Percentiles rank a stretch among this genome's conserved stretches.
Conservation (phyloP, 2,113 vertebrate genomes). For the Cervus canadensis region DNA sequence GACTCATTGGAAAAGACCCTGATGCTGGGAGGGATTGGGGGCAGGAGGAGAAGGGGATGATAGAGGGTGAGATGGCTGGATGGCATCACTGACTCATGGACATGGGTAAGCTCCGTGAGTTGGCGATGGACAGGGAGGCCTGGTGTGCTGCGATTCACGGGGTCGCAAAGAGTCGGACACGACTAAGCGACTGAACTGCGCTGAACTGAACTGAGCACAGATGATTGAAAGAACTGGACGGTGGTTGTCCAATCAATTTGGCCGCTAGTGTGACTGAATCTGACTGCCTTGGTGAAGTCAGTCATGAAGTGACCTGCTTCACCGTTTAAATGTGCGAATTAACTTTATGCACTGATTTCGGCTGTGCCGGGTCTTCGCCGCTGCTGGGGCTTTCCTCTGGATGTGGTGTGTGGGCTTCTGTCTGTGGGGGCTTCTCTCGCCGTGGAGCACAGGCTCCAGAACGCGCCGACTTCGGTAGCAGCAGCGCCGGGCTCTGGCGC, state of each 20-base stretch:
- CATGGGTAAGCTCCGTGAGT: too few relatives aligned
- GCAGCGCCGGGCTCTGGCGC: not conserved
- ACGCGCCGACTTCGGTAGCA: accelerated
- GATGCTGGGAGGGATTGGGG: too few relatives aligned
- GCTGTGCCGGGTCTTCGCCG: not conserved
- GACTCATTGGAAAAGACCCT: too few relatives aligned
- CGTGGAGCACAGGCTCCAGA: accelerated
- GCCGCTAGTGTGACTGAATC: not conserved
- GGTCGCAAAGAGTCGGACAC: too few relatives aligned
- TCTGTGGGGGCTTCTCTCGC: not conserved
- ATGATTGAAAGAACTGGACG: not conserved
- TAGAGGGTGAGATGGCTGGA: too few relatives aligned
- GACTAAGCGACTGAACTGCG: too few relatives aligned
- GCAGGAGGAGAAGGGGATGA: too few relatives aligned
- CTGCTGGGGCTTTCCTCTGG: not conserved
- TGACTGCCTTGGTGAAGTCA: not conserved
- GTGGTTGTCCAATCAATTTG: not conserved
- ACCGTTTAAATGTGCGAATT: not conserved
- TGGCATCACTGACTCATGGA: too few relatives aligned
- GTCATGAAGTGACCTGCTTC: not conserved
- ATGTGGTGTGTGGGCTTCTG: not conserved
- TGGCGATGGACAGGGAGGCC: too few relatives aligned
- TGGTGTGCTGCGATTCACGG: too few relatives aligned
- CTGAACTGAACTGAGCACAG: not conserved
- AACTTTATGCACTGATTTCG: not conserved